phyloP scores from a whole-genome alignment of 2,797 vertebrate genomes.

The Acanthurus leucopareius region DNA sequence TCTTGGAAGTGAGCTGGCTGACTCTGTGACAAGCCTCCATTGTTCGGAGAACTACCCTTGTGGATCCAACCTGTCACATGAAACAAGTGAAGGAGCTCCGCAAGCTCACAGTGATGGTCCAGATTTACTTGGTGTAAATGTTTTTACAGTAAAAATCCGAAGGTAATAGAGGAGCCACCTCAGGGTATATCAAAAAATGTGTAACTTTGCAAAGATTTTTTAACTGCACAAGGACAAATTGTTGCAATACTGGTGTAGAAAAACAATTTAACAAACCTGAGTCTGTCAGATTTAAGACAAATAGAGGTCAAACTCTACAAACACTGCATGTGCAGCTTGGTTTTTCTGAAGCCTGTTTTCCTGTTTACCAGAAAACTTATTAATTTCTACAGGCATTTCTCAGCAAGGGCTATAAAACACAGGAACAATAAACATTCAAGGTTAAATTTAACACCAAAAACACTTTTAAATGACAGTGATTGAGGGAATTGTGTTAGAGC shows the following conservation, averaged over 20 bases:
- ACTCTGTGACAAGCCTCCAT: constrained; percentile 49
- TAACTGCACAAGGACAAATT: background rate
- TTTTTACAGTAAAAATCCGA: background rate
- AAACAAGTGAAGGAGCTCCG: constrained; percentile 27
- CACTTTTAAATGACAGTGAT: background rate
- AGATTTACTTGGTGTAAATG: constrained; percentile 6
- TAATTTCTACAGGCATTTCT: background rate
- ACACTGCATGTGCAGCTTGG: background rate
- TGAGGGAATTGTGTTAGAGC: background rate
- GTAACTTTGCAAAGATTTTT: background rate
- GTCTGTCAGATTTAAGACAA: background rate
- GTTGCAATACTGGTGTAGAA: background rate
- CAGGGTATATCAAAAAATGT: background rate
- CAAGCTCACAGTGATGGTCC: constrained; percentile 8
- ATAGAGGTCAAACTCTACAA: constrained; percentile 3
- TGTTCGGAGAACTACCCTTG: constrained; percentile 51
- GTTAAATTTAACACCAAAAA: background rate
- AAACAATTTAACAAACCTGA: background rate
- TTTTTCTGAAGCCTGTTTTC: constrained; percentile 1
- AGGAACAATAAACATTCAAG: background rate
- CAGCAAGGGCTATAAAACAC: background rate
- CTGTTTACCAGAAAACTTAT: background rate
- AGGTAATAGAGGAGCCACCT: background rate
- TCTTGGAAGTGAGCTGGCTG: constrained; percentile 50
- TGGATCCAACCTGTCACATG: constrained; percentile 42